Percentiles rank a stretch among this genome's conserved stretches.
These are phyloP conservation scores for Teleogryllus occipitalis DNA, from an alignment of 1,140 invertebrate genomes.

Conservation along the genomic window DNA sequence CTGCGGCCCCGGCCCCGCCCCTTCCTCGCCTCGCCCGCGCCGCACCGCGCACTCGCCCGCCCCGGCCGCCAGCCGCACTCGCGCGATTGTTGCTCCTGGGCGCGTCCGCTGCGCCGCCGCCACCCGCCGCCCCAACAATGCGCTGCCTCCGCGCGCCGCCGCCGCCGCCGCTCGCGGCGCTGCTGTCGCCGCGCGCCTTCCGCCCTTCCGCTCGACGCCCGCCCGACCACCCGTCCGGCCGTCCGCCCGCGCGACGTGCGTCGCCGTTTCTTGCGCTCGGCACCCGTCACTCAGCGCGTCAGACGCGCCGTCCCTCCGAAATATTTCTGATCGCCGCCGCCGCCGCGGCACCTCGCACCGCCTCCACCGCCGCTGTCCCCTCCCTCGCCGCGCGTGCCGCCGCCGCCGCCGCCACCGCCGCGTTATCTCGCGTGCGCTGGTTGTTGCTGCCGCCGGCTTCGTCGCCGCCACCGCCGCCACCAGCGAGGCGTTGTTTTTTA, in stretches of 20 bases:
- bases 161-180: no score
- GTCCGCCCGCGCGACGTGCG: conserved; percentile 7
- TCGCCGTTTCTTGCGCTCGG: not conserved
- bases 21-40: no score
- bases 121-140: not conserved
- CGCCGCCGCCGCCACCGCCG: no score
- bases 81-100: not conserved
- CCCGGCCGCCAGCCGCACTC: no score
- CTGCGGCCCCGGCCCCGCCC: no score
- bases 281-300: not conserved
- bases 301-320: not conserved
- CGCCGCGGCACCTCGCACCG: not conserved
- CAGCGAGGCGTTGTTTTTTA: not conserved
- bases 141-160: not conserved
- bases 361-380: not conserved
- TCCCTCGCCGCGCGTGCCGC: not conserved
- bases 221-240: not conserved
- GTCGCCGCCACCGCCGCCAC: no score
- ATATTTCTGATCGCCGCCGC: conserved; percentile 2
- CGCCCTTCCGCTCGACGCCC: not conserved
- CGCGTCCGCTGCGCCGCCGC: not conserved
- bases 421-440: not conserved
- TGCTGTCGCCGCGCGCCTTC: not conserved
- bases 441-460: not conserved
- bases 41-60: no score